Evolutionary conservation across 1,140 invertebrate genomes (phyloP).

Genomic region (Samia ricini): DNA sequence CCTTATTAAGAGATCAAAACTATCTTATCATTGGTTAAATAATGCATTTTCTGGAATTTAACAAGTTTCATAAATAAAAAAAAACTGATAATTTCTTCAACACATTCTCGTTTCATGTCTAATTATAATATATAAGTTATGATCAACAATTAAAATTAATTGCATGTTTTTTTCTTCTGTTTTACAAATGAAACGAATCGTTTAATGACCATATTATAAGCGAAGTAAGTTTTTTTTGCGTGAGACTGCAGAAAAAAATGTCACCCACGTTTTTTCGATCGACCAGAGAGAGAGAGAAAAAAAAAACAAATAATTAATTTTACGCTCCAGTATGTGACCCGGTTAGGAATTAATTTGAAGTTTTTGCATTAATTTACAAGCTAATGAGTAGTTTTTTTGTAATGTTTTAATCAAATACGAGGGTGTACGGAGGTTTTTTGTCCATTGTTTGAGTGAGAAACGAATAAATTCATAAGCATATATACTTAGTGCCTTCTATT

Average conservation of each 20-base stretch:
- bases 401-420: not conserved
- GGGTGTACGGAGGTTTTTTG: not conserved
- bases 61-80: not conserved
- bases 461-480: not conserved
- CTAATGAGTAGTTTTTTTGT: not conserved
- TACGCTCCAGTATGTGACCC: constrained; percentile 39
- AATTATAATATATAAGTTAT: not conserved
- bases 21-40: not conserved
- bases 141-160: not conserved
- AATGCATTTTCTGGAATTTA: not conserved
- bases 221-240: constrained; percentile 36
- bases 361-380: not conserved
- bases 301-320: constrained; percentile 50
- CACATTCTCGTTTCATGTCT: not conserved
- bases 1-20: not conserved
- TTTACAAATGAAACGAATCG: constrained; percentile 39
- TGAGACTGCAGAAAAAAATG: constrained; percentile 63
- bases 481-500: no score
- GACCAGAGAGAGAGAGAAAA: constrained; percentile 20
- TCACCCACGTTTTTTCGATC: constrained; percentile 59
- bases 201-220: constrained; percentile 22
- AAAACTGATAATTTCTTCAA: not conserved
- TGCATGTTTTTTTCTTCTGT: not conserved
- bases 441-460: not conserved
- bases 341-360: constrained; percentile 16